phyloP scores from a whole-genome alignment of 1,140 invertebrate species.

The Antheraea pernyi region DNA sequence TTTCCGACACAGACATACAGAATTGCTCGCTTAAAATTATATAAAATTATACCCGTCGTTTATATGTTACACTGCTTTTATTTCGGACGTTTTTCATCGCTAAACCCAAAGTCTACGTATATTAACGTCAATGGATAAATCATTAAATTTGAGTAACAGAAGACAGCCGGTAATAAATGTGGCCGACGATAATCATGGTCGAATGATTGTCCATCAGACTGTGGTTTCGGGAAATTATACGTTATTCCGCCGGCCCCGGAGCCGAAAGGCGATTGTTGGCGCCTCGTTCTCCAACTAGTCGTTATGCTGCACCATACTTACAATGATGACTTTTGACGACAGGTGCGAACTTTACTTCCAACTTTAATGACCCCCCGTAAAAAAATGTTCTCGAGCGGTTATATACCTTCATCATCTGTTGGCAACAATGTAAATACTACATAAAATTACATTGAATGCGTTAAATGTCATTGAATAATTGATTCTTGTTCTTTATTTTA shows the following conservation, averaged over 20 bases:
- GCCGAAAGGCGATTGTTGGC: slow-evolving; percentile 53
- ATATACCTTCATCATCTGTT: no score
- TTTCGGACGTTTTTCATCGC: neutral
- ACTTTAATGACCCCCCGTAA: neutral
- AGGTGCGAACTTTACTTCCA: slow-evolving; percentile 24
- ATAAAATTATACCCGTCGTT: no score
- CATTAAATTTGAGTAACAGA: neutral
- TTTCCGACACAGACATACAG: no score
- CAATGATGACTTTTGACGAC: slow-evolving; percentile 30
- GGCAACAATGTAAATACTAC: no score
- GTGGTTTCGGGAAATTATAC: slow-evolving; percentile 62
- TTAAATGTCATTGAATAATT: no score
- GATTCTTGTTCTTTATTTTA: no score
- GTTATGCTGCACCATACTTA: slow-evolving; percentile 49
- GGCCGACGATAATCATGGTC: neutral
- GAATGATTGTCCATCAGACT: slow-evolving; percentile 42
- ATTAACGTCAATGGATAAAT: slow-evolving; percentile 3
- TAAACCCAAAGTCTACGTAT: neutral
- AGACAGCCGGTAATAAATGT: neutral
- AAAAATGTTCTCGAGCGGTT: no score
- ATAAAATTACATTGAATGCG: no score
- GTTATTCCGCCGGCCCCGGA: slow-evolving; percentile 39
- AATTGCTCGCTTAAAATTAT: no score
- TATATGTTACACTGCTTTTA: no score
- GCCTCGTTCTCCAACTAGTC: slow-evolving; percentile 47